phyloP scores from a whole-genome alignment of 2,113 vertebrate species.

The Peucedramus taeniatus region DNA sequence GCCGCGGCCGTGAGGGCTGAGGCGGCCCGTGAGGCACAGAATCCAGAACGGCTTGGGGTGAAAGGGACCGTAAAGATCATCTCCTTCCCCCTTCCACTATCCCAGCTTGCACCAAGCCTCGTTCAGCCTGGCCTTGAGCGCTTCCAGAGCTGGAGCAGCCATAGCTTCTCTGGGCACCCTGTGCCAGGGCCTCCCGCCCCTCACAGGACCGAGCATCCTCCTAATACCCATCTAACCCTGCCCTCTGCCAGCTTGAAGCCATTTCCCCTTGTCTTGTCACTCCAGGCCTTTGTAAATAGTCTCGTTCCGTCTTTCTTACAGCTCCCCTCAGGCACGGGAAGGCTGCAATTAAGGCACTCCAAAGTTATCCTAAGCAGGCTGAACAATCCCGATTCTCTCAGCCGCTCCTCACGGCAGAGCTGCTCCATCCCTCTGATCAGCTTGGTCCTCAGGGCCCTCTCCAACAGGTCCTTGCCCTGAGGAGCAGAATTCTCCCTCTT shows the following conservation, averaged over 20 bases:
- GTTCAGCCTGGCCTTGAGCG: neutral
- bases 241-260: neutral
- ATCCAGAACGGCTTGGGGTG: fast-evolving
- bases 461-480: neutral
- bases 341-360: neutral
- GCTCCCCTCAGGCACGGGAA: neutral
- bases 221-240: neutral
- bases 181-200: neutral
- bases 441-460: neutral
- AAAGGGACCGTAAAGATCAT: too few species aligned
- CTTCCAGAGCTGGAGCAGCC: neutral
- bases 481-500: neutral
- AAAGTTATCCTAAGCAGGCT: neutral
- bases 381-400: neutral
- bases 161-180: neutral
- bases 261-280: neutral
- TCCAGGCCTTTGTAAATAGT: neutral
- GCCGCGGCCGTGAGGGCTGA: fast-evolving
- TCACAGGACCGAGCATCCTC: neutral
- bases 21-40: fast-evolving
- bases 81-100: neutral
- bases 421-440: neutral
- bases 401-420: neutral
- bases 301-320: too few species aligned
- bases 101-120: neutral